Percentiles rank a stretch among this genome's conserved stretches.
phyloP scores from a whole-genome alignment of 2,888 invertebrate genomes.

The Endomychus coccineus region DNA sequence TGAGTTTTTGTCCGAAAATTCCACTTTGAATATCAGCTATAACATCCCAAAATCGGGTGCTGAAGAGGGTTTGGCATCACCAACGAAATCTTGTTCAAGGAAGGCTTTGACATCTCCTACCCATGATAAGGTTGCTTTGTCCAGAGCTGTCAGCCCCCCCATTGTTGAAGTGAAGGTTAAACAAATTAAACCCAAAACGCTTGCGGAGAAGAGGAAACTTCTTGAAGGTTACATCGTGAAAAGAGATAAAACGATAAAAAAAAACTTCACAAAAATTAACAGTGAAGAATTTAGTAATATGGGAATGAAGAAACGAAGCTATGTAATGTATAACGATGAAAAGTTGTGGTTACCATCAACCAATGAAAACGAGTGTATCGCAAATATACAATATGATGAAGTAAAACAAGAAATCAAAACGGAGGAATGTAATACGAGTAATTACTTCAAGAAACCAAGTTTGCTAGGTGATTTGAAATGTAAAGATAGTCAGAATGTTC shows the following conservation, averaged over 20 bases:
- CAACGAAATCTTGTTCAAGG: too few species aligned
- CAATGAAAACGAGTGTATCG: slow-evolving; percentile 19
- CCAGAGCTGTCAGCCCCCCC: neutral
- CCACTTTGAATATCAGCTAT: slow-evolving; percentile 44
- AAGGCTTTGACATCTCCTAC: slow-evolving; percentile 1
- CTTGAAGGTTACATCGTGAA: slow-evolving; percentile 31
- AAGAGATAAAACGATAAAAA: slow-evolving; percentile 3
- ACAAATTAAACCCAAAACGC: slow-evolving; percentile 44
- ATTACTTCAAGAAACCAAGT: slow-evolving; percentile 28
- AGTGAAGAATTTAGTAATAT: too few species aligned
- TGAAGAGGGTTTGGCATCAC: slow-evolving; percentile 31
- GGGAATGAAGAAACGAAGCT: slow-evolving; percentile 17
- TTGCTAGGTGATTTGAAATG: slow-evolving; percentile 27
- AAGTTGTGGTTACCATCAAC: slow-evolving; percentile 26
- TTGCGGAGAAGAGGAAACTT: slow-evolving; percentile 48
- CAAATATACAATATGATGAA: slow-evolving; percentile 40
- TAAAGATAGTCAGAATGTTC: slow-evolving; percentile 27
- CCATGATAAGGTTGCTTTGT: slow-evolving; percentile 4
- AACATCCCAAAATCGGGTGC: slow-evolving; percentile 38
- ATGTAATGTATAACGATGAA: slow-evolving; percentile 24
- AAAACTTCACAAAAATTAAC: too few species aligned
- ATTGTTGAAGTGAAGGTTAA: slow-evolving; percentile 2
- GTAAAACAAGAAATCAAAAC: slow-evolving; percentile 20
- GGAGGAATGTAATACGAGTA: slow-evolving; percentile 7
- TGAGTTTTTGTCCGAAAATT: slow-evolving; percentile 45